Percentiles rank a stretch among this genome's conserved stretches.
Evolutionary conservation across 2,797 vertebrate genomes (phyloP).

Genomic region (Myiothlypis coronata): DNA sequence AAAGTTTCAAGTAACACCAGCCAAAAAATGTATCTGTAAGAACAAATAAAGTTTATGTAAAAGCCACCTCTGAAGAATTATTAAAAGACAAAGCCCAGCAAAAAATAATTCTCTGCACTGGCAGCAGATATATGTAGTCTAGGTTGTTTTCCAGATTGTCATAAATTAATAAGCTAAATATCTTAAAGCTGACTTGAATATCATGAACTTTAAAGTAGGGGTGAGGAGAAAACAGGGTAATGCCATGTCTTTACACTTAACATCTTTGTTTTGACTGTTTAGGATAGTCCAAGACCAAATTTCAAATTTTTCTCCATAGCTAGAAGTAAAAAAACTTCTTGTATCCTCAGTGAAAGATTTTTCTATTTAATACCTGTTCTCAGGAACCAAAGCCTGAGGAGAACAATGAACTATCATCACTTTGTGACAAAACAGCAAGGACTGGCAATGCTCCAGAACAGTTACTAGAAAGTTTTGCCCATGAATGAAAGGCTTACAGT

Average conservation of each 20-base stretch:
- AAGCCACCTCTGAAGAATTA: not conserved
- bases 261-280: not conserved
- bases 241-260: not conserved
- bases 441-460: not conserved
- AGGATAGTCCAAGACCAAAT: not conserved
- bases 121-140: not conserved
- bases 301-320: not conserved
- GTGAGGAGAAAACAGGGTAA: not conserved
- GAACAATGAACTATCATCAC: not conserved
- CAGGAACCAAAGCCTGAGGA: not conserved
- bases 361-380: not conserved
- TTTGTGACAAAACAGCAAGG: not conserved
- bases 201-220: not conserved
- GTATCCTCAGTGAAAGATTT: not conserved
- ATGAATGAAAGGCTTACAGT: not conserved
- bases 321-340: not conserved
- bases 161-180: not conserved
- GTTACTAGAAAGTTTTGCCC: not conserved
- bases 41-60: not conserved
- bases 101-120: not conserved
- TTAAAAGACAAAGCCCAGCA: not conserved
- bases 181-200: not conserved
- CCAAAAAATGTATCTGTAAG: not conserved
- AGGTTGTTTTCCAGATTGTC: not conserved
- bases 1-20: not conserved